Evolutionary conservation across 1,140 invertebrate species (phyloP).

Genomic region (Lethocerus indicus): DNA sequence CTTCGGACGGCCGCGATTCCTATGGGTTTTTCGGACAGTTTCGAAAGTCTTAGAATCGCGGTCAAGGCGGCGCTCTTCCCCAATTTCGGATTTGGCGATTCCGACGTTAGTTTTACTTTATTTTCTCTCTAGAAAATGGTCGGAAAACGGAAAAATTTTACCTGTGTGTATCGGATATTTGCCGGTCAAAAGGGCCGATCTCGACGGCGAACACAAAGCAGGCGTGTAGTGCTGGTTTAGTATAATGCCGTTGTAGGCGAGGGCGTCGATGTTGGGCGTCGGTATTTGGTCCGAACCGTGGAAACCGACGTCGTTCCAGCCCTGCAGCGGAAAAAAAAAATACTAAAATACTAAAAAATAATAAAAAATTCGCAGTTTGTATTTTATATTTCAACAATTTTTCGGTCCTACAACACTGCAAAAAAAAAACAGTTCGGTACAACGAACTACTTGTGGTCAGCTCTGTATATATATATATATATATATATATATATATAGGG

Average conservation of each 20-base stretch:
- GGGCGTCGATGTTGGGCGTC: constrained; percentile 36
- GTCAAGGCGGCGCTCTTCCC: neutral
- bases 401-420: too few species aligned
- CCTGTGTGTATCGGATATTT: constrained; percentile 34
- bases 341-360: neutral
- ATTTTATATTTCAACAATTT: too few species aligned
- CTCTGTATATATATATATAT: too few species aligned
- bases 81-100: neutral
- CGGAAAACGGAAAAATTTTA: constrained; percentile 8
- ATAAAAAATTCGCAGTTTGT: too few species aligned
- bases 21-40: too few species aligned
- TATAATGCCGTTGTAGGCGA: constrained; percentile 30
- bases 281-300: constrained; percentile 40
- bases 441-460: too few species aligned
- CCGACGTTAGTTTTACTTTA: neutral
- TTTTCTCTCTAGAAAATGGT: too few species aligned
- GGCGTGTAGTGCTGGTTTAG: constrained; percentile 32
- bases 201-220: constrained; percentile 34
- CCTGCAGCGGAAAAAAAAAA: constrained; percentile 23
- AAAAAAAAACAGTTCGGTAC: too few species aligned
- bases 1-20: too few species aligned
- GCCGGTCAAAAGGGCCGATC: constrained; percentile 36
- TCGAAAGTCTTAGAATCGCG: too few species aligned
- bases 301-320: constrained; percentile 44
- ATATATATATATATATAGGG: too few species aligned